Conservation (phyloP, 2,113 vertebrate genomes). For the Microcebus griseorufus region DNA sequence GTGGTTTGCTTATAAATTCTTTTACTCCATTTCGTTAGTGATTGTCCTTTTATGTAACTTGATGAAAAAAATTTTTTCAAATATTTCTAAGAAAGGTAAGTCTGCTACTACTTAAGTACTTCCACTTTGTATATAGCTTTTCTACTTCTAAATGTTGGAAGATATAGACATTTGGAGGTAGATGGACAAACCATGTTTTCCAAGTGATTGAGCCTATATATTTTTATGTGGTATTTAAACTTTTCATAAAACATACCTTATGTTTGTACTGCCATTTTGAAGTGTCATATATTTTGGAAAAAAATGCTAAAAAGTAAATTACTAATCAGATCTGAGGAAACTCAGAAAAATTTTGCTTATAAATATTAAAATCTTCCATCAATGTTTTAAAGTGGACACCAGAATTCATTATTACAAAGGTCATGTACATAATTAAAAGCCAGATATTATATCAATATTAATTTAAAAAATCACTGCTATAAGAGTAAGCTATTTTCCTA, state of each 20-base stretch:
- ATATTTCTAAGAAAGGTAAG: background rate
- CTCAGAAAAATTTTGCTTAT: background rate
- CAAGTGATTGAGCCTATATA: background rate
- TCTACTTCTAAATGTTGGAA: background rate
- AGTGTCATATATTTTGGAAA: background rate
- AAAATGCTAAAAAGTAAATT: background rate
- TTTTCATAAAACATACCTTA: background rate
- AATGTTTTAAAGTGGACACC: background rate
- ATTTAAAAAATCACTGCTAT: background rate
- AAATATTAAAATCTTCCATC: background rate
- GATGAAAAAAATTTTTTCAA: background rate
- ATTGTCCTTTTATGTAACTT: background rate
- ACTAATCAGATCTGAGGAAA: background rate
- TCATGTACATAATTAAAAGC: background rate
- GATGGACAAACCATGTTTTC: background rate
- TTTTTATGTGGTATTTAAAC: background rate
- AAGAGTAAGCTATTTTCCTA: background rate
- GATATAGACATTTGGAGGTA: background rate
- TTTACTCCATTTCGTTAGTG: background rate
- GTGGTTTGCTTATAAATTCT: slow-evolving; percentile 20
- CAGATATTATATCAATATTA: background rate
- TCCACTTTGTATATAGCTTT: background rate
- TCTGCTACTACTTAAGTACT: background rate
- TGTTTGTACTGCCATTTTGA: background rate
- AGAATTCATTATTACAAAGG: background rate